Evolutionary conservation across 1,140 invertebrate species (phyloP).

Genomic region (Diabrotica virgifera): DNA sequence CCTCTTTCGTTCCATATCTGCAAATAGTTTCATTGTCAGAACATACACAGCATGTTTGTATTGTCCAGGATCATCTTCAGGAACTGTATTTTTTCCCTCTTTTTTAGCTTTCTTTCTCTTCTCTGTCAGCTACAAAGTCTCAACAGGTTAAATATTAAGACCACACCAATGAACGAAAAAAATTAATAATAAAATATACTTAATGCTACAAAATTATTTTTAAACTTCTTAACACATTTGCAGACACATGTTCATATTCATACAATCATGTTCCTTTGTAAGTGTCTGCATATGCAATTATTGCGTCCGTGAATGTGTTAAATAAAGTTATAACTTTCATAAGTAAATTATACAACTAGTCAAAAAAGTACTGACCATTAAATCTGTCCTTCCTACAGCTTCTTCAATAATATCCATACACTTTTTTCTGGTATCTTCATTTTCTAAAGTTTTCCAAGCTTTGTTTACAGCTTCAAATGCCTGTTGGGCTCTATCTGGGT

Average conservation of each 20-base stretch:
- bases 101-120: slow-evolving; percentile 94
- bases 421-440: slow-evolving; percentile 89
- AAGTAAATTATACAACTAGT: no score
- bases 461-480: slow-evolving; percentile 95
- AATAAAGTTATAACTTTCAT: no score
- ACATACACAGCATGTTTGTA: slow-evolving; percentile 95
- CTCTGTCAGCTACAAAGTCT: slow-evolving; percentile 75
- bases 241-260: no score
- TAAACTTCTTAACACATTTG: no score
- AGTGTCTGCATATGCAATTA: slow-evolving; percentile 4
- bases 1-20: slow-evolving; percentile 89
- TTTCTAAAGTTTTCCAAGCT: slow-evolving; percentile 94
- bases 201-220: background rate
- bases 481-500: slow-evolving; percentile 89
- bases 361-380: slow-evolving; percentile 68
- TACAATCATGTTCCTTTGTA: slow-evolving; percentile 1
- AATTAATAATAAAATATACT: slow-evolving; percentile 6
- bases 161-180: background rate
- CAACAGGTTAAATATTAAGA: background rate
- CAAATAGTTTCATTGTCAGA: slow-evolving; percentile 98
- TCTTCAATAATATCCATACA: slow-evolving; percentile 97
- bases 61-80: slow-evolving; percentile 92
- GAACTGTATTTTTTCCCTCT: slow-evolving; percentile 82
- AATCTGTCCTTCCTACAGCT: slow-evolving; percentile 89
- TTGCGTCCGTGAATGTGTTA: no score